Evolutionary conservation across 2,113 vertebrate genomes (phyloP), one percentile per base, ranked within the genome.

Genomic region (human (Homo sapiens)): DNA sequence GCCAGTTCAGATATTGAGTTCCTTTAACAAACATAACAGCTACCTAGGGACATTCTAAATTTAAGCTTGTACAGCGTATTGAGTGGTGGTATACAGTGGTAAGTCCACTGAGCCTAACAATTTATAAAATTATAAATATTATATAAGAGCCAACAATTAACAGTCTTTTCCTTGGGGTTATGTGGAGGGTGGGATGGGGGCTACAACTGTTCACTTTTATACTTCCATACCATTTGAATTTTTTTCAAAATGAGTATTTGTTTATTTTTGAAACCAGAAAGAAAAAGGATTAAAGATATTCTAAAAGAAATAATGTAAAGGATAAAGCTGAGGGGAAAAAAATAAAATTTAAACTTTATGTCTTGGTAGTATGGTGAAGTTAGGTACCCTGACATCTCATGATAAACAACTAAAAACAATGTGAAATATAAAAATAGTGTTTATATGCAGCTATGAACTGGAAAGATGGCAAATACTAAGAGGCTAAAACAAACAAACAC

Each of bases 91-190:
- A 64, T 14, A 64, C 27, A 30, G 27, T 81, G 68, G 16, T 92
- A 80, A 66, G n/a, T 20, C 18, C n/a, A 61, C 27, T 76, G 4
- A 85, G 85, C 27, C 40, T 90, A 66, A 81, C 61, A 43, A 79
- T n/a, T 70, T 91, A 86, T 43, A 94, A 92, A 97, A 84, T 85
- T 84, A 45, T 79, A 83, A 92, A n/a, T 88, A 52, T 88, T 27
- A 17, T 45, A 61, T 72, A 57, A 80, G 14, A 81, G 3, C 64
- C 66, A 81, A 87, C 32, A 75, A 38, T 80, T 55, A 73, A 55
- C 30, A 87, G 38, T 80, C 32, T 90, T 89, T 93, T 61, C 50
- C 52, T 64, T 80, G 57, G 52, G 9, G 16, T 89, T 78, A 10
- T 72, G 8, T 59, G 22, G 27, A 84, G 20, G 59, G 76, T 6